Evolutionary conservation across 2,797 vertebrate genomes (phyloP).

Genomic region (Novumbra hubbsi): DNA sequence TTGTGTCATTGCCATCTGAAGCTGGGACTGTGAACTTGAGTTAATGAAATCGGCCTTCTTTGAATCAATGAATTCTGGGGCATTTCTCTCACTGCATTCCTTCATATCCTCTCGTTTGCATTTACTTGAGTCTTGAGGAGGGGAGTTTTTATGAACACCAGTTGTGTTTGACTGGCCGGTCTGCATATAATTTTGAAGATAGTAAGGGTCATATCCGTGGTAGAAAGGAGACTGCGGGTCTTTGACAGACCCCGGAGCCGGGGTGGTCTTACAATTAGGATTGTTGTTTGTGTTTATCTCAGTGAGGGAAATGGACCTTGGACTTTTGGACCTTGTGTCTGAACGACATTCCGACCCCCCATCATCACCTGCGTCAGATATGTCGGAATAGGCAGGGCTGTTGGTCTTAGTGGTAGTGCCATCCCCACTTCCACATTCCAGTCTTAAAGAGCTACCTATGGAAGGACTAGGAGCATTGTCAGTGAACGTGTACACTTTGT

Average conservation of each 20-base stretch:
- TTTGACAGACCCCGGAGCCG: constrained; percentile 76
- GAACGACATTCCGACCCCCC: constrained; percentile 90
- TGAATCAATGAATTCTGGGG: constrained; percentile 66
- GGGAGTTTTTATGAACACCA: constrained; percentile 32
- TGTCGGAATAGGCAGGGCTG: constrained; percentile 96
- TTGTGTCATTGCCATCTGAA: constrained; percentile 94
- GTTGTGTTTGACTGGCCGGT: constrained; percentile 77
- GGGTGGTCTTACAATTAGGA: constrained; percentile 80
- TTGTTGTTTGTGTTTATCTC: constrained; percentile 76
- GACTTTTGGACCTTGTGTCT: constrained; percentile 83
- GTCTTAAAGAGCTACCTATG: constrained; percentile 88
- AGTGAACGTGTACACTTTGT: constrained; percentile 98
- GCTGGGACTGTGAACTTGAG: constrained; percentile 83
- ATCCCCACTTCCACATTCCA: constrained; percentile 86
- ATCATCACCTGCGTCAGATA: constrained; percentile 94
- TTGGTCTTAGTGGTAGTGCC: constrained; percentile 82
- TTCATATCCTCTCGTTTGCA: constrained; percentile 86
- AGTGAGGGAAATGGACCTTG: constrained; percentile 66
- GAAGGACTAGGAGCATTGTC: constrained; percentile 98
- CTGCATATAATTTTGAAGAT: constrained; percentile 90
- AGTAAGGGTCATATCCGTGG: constrained; percentile 93
- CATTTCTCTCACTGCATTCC: constrained; percentile 81
- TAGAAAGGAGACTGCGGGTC: constrained; percentile 90
- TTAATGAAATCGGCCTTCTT: constrained; percentile 67
- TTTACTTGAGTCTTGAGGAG: constrained; percentile 78